A percentile compares a stretch with the other conserved stretches of the same genome.
Evolutionary conservation across 2,113 vertebrate species (phyloP).

Genomic region (Malurus elegans): DNA sequence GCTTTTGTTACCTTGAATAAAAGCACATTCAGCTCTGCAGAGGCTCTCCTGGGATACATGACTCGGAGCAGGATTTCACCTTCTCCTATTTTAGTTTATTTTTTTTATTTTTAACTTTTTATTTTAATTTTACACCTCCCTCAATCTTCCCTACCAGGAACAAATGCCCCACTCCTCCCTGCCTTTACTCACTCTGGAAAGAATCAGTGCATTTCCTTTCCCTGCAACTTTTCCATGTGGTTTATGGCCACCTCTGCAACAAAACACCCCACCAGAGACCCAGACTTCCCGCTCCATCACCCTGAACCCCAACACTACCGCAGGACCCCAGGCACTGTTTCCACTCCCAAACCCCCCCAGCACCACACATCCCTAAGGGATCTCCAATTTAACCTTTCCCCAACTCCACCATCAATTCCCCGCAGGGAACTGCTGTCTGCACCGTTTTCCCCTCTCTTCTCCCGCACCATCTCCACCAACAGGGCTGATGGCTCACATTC

Average conservation of each 20-base stretch:
- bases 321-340: neutral
- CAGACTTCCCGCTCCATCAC: neutral
- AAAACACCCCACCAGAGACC: neutral
- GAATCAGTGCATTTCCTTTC: neutral
- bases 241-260: neutral
- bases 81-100: neutral
- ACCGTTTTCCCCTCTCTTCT: fast-evolving
- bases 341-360: neutral
- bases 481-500: neutral
- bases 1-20: slow-evolving; percentile 57
- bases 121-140: neutral
- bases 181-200: neutral
- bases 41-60: neutral
- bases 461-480: neutral
- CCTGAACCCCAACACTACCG: fast-evolving
- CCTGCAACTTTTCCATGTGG: neutral
- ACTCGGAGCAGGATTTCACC: neutral
- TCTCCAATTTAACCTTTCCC: neutral
- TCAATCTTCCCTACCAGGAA: neutral
- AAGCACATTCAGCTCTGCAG: neutral
- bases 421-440: neutral
- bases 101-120: neutral
- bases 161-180: neutral
- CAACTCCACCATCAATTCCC: neutral
- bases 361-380: fast-evolving